Conservation (phyloP, 1,140 invertebrate species). For the Orchesella cincta region DNA sequence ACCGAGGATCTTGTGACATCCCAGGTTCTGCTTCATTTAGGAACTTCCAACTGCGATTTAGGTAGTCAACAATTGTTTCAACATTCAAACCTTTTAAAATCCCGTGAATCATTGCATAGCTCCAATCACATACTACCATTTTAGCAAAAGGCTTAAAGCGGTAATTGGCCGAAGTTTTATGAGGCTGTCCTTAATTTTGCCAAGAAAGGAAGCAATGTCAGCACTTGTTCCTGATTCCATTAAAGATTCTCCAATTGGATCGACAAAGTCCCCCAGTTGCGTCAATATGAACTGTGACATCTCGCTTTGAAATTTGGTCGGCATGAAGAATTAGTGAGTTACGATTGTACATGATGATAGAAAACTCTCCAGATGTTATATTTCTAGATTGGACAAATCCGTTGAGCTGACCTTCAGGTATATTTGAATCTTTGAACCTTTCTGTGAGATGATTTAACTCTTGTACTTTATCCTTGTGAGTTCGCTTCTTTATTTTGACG, state of each 20-base stretch:
- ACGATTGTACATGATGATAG: not conserved
- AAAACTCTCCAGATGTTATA: not conserved
- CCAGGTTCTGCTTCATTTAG: not conserved
- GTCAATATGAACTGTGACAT: not conserved
- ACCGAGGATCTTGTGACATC: not conserved
- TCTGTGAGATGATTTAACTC: too few species aligned
- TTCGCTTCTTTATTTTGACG: too few species aligned
- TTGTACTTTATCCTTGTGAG: too few species aligned
- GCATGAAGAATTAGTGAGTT: not conserved
- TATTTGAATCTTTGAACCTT: too few species aligned
- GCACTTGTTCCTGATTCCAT: not conserved
- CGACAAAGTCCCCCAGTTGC: not conserved
- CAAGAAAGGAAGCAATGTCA: not conserved
- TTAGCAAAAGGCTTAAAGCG: not conserved
- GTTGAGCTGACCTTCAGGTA: too few species aligned
- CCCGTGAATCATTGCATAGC: not conserved
- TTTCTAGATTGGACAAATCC: not conserved
- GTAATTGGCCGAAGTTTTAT: not conserved
- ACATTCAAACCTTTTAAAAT: not conserved
- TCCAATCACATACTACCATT: not conserved
- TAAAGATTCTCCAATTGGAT: not conserved
- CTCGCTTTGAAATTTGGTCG: not conserved
- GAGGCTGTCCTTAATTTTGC: not conserved
- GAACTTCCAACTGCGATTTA: not conserved
- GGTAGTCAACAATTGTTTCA: not conserved